phyloP scores from a whole-genome alignment of 2,113 vertebrate species.

The Gavia stellata region DNA sequence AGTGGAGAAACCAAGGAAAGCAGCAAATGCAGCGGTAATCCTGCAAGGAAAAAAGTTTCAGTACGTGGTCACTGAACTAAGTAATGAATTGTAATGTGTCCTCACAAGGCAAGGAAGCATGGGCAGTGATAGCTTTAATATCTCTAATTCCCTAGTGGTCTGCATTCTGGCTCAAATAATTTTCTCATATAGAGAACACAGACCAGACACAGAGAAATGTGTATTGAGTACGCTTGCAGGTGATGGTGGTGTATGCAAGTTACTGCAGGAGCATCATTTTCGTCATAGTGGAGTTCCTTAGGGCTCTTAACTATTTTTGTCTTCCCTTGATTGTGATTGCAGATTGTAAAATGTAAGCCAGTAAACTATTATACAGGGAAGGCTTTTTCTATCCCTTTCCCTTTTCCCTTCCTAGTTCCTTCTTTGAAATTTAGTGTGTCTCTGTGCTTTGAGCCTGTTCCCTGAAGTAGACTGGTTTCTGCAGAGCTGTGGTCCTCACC shows the following conservation, averaged over 20 bases:
- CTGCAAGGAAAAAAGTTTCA: not conserved
- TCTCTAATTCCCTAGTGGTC: not conserved
- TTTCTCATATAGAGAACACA: not conserved
- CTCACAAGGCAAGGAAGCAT: not conserved
- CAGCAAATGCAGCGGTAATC: not conserved
- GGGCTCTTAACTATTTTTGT: not conserved
- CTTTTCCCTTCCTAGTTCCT: not conserved
- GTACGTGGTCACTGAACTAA: not conserved
- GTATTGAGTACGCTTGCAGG: fast-evolving
- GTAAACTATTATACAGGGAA: not conserved
- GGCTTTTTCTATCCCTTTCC: not conserved
- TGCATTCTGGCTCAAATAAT: not conserved
- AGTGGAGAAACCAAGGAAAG: not conserved
- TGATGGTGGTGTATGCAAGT: fast-evolving
- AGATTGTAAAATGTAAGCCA: not conserved
- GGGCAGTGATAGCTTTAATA: not conserved
- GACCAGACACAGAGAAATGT: not conserved
- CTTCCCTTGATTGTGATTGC: not conserved
- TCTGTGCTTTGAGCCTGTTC: not conserved
- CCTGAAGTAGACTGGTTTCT: not conserved
- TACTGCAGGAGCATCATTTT: not conserved
- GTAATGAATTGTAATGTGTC: not conserved
- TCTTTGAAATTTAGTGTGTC: not conserved
- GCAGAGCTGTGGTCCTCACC: not conserved
- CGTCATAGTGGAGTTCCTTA: not conserved